Evolutionary conservation across 2,797 vertebrate genomes (phyloP).

Genomic region (Hephaestus fuliginosus): DNA sequence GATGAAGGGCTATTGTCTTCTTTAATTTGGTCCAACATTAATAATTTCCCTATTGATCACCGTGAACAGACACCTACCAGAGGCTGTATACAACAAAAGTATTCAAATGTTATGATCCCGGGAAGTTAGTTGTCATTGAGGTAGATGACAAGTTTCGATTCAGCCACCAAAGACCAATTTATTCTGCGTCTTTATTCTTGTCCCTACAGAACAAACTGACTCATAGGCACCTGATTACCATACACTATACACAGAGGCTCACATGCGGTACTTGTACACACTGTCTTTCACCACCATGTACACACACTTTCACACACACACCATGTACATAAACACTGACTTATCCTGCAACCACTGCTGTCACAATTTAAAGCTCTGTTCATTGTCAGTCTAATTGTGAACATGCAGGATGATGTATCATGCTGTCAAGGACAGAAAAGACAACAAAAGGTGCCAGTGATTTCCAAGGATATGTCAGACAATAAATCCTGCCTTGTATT

Average conservation of each 20-base stretch:
- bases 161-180: background rate
- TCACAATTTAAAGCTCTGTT: constrained; percentile 38
- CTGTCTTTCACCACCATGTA: background rate
- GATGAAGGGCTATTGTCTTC: background rate
- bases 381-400: constrained; percentile 41
- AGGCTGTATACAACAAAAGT: background rate
- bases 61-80: background rate
- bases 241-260: background rate
- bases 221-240: background rate
- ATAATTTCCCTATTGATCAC: too few relatives aligned
- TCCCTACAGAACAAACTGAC: background rate
- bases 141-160: background rate
- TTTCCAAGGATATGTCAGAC: constrained; percentile 28
- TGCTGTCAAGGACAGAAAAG: constrained; percentile 39
- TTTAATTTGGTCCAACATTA: background rate
- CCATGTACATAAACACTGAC: background rate
- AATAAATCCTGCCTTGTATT: constrained; percentile 30
- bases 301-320: background rate
- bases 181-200: background rate
- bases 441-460: constrained; percentile 16
- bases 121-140: background rate
- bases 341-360: constrained; percentile 20
- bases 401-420: constrained; percentile 30
- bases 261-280: background rate
- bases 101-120: background rate